Evolutionary conservation across 2,797 vertebrate species (phyloP).

Genomic region (Arrhamphus sclerolepis): DNA sequence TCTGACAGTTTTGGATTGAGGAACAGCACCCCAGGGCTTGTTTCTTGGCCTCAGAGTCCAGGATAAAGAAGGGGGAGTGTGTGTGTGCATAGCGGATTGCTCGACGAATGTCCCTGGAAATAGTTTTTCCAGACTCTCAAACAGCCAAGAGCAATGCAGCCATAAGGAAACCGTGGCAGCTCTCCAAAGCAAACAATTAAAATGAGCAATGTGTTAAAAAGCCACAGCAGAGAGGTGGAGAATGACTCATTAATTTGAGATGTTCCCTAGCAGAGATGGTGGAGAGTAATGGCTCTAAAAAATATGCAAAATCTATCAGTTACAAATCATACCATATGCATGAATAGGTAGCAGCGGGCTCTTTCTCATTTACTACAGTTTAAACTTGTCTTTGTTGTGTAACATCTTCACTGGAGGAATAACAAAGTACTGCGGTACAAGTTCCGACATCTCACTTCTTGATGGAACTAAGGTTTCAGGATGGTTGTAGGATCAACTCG

Average conservation of each 20-base stretch:
- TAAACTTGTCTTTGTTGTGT: no score
- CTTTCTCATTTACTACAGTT: no score
- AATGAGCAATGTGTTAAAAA: conserved; percentile 59
- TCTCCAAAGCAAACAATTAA: conserved; percentile 61
- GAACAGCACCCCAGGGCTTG: conserved; percentile 56
- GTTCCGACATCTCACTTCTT: no score
- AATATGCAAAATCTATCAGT: conserved; percentile 13
- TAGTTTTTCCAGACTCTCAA: conserved; percentile 57
- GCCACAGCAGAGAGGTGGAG: conserved; percentile 33
- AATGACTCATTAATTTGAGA: conserved; percentile 42
- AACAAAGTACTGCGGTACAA: no score
- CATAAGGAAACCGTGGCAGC: conserved; percentile 56
- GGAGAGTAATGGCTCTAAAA: conserved; percentile 15
- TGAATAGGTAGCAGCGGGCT: no score
- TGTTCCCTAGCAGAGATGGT: conserved; percentile 12
- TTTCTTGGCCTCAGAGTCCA: conserved; percentile 47
- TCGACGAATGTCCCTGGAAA: conserved; percentile 50
- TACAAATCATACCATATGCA: neutral
- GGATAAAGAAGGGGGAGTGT: conserved; percentile 6
- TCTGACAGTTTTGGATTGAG: conserved; percentile 18
- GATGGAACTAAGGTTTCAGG: no score
- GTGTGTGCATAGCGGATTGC: conserved; percentile 18
- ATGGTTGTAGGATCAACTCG: no score
- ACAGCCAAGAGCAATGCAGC: conserved; percentile 65
- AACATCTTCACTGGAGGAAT: no score